Conservation (phyloP, 2,888 invertebrate genomes). For the Lithodes maja region DNA sequence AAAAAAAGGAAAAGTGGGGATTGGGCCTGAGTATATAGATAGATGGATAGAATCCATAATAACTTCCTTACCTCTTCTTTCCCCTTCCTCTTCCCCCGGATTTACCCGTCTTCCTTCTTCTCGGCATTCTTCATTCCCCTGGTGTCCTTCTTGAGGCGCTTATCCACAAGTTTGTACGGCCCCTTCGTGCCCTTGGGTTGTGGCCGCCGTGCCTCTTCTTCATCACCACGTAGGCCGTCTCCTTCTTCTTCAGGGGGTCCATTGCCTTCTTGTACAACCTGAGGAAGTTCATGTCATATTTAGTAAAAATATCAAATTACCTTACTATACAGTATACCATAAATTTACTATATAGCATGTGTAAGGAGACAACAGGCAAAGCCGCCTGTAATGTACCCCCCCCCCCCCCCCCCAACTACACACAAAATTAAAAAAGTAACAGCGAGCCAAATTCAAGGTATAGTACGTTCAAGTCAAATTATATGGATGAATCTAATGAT, state of each 20-base stretch:
- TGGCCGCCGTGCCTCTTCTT: slow-evolving; percentile 89
- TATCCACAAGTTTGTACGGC: slow-evolving; percentile 95
- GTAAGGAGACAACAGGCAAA: too few species aligned
- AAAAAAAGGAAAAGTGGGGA: too few species aligned
- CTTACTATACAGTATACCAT: too few species aligned
- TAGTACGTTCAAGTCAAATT: too few species aligned
- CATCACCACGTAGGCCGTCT: slow-evolving; percentile 94
- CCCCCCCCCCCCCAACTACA: too few species aligned
- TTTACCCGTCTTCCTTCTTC: slow-evolving; percentile 24
- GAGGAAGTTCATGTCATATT: slow-evolving; percentile 35
- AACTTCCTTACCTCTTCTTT: background rate
- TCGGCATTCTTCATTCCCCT: slow-evolving; percentile 71
- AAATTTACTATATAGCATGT: too few species aligned
- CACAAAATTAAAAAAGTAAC: too few species aligned
- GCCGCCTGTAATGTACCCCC: too few species aligned
- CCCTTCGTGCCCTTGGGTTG: slow-evolving; percentile 93
- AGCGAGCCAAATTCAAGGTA: too few species aligned
- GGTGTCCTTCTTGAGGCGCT: slow-evolving; percentile 94
- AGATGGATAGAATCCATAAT: background rate
- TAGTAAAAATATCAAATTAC: slow-evolving; percentile 64
- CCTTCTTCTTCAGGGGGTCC: slow-evolving; percentile 86
- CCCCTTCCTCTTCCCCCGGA: background rate
- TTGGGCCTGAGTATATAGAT: too few species aligned
- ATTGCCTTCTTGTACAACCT: slow-evolving; percentile 91
- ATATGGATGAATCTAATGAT: too few species aligned